Base-by-base conservation (phyloP, 2,888 invertebrate genomes). In the Argyresthia albistria region DNA sequence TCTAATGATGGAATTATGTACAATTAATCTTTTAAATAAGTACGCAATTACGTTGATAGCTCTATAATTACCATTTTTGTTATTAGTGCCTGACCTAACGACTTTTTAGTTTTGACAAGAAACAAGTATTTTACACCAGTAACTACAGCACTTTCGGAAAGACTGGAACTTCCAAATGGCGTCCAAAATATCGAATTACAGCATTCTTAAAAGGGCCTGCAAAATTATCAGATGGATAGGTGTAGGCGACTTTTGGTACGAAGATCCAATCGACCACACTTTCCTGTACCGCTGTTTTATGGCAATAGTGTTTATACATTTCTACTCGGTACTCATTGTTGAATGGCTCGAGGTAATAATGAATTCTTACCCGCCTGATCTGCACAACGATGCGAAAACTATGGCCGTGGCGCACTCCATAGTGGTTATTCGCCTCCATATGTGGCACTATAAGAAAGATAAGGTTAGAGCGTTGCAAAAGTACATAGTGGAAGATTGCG, bases 1-100 rank as follows among this genome's bases (percentile, higher is more conserved):
- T 25, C 25, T 25, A 25, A 59, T 49, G 0, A 62, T 71, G 35
- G 64, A 11, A 42, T 11, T 11, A 39, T 4, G n/a, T 39, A 4
- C n/a, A 39, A 3, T 42, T 12, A 42, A 10, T 42, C n/a, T 25
- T 15, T 35, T n/a, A 46, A 52, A 46, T 39, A 46, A 52, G 35
- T 39, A 43, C 35, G 39, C 35, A 9, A 25, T 12, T 43, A 43
- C 16, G 1, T 1, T 6, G 12, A 42, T 12, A 12, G 11, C 12
- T 10, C 11, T 48, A 25, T 43, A 16, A 50, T 50, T 39, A 47
- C n/a, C 42, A 42, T 42, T 11, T 42, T 11, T 42, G 4, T 6
- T 42, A 42, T 42, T 10, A 11, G 39, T 10, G 42, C 12, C 6
- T 39, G 9, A 11, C 1, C 11, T 42, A 25, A 6, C 3, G 2